Base-by-base conservation (phyloP, 1,140 invertebrate genomes). In the Trichonephila clavata region DNA sequence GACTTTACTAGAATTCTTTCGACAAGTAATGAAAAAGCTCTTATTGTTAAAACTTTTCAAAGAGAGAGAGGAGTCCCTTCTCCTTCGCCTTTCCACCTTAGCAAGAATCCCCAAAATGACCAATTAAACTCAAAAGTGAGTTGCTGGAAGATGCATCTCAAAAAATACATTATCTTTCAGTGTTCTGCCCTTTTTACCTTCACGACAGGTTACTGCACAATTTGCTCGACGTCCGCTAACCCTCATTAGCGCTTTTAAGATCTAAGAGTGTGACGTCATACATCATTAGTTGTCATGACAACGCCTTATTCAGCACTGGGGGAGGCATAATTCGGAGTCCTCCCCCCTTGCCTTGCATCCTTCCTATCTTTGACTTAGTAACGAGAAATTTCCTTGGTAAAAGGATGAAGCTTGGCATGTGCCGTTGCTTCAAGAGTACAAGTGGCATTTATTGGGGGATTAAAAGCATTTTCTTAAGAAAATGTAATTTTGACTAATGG, bases 241-340 rank as follows among this genome's bases (percentile, higher is more conserved):
- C 80, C 91, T 92, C 91, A 92, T 92, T 92, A 92, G 91, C 91
- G 91, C 91, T 92, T 90, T 92, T 92, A 92, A 92, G 91, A 92
- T 50, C 50, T 50, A 50, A 50, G 50, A 50, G 50, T 50, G 50
- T 92, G 81, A 92, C 91, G 91, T 92, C 91, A 92, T 71, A 92
- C 61, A 61, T 92, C 91, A 92, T 92, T 92, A 92, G 91, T 92
- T 92, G 50, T 65, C 50, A 92, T 92, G 91, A 86, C 83, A 86
- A 92, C 91, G 91, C 81, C 83, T 92, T 92, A 92, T 92, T 92
- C 91, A 86, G 91, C 91, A 92, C 16, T 77, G 50, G 83, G 90
- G 68, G 68, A 57, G 18, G 60, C 65, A 90, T 50, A 77, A 27
- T 81, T 90, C 65, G 13, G 65, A 24, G 65, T n/a, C 68, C 24